Evolutionary conservation across 2,888 invertebrate species (phyloP).

Genomic region (Drosophila algonquin): DNA sequence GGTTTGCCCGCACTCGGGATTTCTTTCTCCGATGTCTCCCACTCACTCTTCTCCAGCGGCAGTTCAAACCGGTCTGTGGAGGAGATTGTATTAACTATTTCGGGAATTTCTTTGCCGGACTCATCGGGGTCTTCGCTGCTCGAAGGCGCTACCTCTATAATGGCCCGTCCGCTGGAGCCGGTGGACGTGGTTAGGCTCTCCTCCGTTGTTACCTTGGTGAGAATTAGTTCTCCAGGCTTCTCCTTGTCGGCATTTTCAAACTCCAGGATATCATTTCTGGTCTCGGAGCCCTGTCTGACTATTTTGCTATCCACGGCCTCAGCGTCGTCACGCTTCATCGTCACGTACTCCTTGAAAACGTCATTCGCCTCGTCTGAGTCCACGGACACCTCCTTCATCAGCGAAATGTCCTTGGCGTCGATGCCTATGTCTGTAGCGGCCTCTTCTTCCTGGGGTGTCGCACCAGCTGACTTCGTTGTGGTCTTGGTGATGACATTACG

Average conservation of each 20-base stretch:
- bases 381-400: slow-evolving; percentile 74
- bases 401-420: slow-evolving; percentile 67
- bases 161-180: slow-evolving; percentile 71
- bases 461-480: slow-evolving; percentile 63
- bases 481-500: slow-evolving; percentile 83
- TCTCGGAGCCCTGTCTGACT: slow-evolving; percentile 82
- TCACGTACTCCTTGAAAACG: slow-evolving; percentile 78
- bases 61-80: slow-evolving; percentile 72
- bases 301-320: slow-evolving; percentile 69
- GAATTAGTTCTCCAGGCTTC: slow-evolving; percentile 49
- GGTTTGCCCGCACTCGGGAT: slow-evolving; percentile 65
- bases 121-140: slow-evolving; percentile 77
- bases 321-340: slow-evolving; percentile 71
- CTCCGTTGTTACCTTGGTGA: slow-evolving; percentile 72
- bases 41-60: slow-evolving; percentile 82
- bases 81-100: slow-evolving; percentile 63
- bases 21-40: slow-evolving; percentile 82
- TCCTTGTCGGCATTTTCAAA: slow-evolving; percentile 69
- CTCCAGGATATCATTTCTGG: slow-evolving; percentile 82
- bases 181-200: slow-evolving; percentile 71
- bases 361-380: slow-evolving; percentile 77
- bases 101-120: slow-evolving; percentile 77
- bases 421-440: slow-evolving; percentile 52
- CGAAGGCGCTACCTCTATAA: slow-evolving; percentile 69
- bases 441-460: slow-evolving; percentile 64